Evolutionary conservation across 2,888 invertebrate species (phyloP).

Genomic region (Odontothrips loti): DNA sequence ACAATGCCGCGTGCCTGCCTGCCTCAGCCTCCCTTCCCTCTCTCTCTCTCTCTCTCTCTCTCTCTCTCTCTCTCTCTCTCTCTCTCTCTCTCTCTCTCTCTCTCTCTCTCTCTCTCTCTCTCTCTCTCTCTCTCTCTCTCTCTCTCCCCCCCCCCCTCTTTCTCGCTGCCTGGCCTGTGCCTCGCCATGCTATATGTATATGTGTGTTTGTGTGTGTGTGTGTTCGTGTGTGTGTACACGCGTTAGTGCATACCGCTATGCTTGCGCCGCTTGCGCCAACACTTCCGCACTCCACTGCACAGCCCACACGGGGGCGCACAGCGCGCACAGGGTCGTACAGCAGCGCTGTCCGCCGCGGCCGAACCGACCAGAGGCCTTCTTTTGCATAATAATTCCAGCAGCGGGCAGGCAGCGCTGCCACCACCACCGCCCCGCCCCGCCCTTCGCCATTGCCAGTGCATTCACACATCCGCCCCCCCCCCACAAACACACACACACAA

Average conservation of each 20-base stretch:
- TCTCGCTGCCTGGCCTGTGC: no score
- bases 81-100: no score
- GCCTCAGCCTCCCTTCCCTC: no score
- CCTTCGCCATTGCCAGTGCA: background rate
- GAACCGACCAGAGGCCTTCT: background rate
- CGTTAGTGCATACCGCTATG: conserved; percentile 1
- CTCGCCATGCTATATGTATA: background rate
- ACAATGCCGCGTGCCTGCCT: background rate
- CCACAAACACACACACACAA: background rate
- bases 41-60: no score
- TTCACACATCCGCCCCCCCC: background rate
- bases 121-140: no score
- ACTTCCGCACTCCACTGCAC: background rate
- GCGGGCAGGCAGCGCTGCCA: background rate
- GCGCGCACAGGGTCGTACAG: background rate
- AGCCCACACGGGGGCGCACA: background rate
- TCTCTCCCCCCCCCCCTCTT: no score
- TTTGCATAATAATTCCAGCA: conserved; percentile 11
- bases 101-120: no score
- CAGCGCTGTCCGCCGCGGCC: background rate
- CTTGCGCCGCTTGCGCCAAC: conserved; percentile 8
- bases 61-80: no score
- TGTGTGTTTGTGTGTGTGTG: background rate
- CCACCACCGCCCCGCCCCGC: no score
- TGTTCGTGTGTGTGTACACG: background rate